A percentile compares a stretch with the other conserved stretches of the same genome.
Conservation (phyloP, 2,888 invertebrate species). For the Ctena decussata region DNA sequence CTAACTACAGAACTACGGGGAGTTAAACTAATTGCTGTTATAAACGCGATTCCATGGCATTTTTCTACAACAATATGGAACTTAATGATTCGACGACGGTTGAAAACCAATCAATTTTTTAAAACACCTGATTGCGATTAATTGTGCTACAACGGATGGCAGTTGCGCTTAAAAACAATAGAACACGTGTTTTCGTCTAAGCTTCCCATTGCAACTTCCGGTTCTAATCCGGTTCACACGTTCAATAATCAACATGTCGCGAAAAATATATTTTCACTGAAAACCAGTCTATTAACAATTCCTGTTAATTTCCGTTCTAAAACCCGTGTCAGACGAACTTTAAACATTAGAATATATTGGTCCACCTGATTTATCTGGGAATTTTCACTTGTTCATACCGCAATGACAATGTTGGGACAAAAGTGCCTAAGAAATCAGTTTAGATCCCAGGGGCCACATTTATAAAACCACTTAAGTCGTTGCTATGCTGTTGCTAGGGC, state of each 20-base stretch:
- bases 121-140: constrained; percentile 4
- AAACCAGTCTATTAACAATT: background rate
- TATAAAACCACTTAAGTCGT: no score
- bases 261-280: background rate
- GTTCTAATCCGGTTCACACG: constrained; percentile 51
- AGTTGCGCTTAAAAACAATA: constrained; percentile 6
- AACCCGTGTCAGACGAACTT: background rate
- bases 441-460: no score
- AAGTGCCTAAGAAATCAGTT: no score
- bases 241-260: constrained; percentile 45
- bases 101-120: background rate
- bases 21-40: background rate
- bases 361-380: background rate
- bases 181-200: constrained; percentile 58
- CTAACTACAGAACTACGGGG: no score
- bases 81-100: background rate
- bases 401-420: no score
- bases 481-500: no score
- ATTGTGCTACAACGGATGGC: background rate
- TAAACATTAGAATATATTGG: background rate
- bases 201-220: constrained; percentile 59
- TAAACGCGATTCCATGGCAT: background rate
- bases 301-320: constrained; percentile 59
- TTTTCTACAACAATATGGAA: background rate
- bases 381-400: background rate